Percentiles rank a stretch among this genome's conserved stretches.
phyloP scores from a whole-genome alignment of 2,888 invertebrate genomes.

The Tetragonula carbonaria region DNA sequence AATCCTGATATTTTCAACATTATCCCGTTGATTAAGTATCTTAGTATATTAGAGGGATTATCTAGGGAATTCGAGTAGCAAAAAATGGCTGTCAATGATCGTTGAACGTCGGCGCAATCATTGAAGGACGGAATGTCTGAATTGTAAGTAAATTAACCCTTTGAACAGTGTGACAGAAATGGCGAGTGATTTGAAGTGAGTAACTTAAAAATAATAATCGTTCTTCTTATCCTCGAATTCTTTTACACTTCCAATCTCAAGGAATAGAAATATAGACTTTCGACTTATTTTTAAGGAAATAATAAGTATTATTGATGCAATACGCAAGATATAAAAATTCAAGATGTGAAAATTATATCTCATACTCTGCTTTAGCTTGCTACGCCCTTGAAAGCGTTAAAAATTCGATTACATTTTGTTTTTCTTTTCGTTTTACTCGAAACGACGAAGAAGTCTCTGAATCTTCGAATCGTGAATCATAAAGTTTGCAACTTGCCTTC shows the following conservation, averaged over 20 bases:
- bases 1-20: not conserved
- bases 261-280: not conserved
- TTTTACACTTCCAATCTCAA: not conserved
- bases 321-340: not conserved
- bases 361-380: not conserved
- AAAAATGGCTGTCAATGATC: not conserved
- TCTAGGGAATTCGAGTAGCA: not conserved
- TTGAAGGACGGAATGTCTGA: conserved; percentile 48
- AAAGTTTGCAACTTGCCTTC: not conserved
- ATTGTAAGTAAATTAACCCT: not conserved
- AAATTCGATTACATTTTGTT: not conserved
- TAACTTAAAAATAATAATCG: not conserved
- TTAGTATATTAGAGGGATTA: not conserved
- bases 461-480: not conserved
- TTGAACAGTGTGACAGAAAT: not conserved
- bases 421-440: not conserved
- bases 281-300: not conserved
- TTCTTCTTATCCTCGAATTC: not conserved
- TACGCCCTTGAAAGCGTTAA: not conserved
- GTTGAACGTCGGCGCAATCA: not conserved
- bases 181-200: not conserved
- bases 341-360: not conserved
- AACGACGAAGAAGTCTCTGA: not conserved
- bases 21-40: not conserved
- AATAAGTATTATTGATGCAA: not conserved